Base-by-base conservation (phyloP, 1,140 invertebrate genomes). In the Calephelis nemesis region DNA sequence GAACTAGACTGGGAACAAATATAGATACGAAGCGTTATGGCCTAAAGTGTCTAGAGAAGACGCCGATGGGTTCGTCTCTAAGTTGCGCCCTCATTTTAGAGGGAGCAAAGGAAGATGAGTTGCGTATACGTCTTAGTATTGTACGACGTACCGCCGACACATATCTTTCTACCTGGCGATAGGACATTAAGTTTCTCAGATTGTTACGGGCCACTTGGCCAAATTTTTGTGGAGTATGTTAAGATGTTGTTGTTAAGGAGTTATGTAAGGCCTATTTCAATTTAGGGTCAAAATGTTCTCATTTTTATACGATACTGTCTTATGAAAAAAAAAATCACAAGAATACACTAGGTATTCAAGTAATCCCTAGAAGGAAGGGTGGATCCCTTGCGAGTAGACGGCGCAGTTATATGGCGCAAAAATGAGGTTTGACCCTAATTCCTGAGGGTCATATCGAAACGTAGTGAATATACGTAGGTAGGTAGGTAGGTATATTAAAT, bases 1-100 rank as follows among this genome's bases (percentile, higher is more conserved):
- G 80, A 86, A 87, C 71, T 85, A 81, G 86, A 89, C 78, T 88
- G 88, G 87, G 87, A 91, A 78, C 87, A 90, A 90, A 83, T 73
- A 79, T 84, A 83, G 77, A 81, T 83, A 84, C 77, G 76, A 82
- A 82, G 78, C 75, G 76, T 75, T 81, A 77, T 79, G 88, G 88
- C 86, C 87, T 90, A 90, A 86, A 74, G 67, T 69, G 66, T 74
- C 72, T 63, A 60, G 52, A 47, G 52, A 54, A 45, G 64, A 49
- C 64, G 64, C 13, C 50, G 52, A 54, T 52, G 54, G 42, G 39
- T 52, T 47, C 19, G 42, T 54, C 50, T 49, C 10, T 45, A 39
- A 15, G 64, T 40, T 58, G 52, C 52, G 52, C 64, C 42, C 30
- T 50, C 52, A 58, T 66, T 52, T 54, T 54, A 54, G 49, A 50